Percentiles rank a stretch among this genome's conserved stretches.
Evolutionary conservation across 2,797 vertebrate genomes (phyloP).

Genomic region (Aeoliscus strigatus): DNA sequence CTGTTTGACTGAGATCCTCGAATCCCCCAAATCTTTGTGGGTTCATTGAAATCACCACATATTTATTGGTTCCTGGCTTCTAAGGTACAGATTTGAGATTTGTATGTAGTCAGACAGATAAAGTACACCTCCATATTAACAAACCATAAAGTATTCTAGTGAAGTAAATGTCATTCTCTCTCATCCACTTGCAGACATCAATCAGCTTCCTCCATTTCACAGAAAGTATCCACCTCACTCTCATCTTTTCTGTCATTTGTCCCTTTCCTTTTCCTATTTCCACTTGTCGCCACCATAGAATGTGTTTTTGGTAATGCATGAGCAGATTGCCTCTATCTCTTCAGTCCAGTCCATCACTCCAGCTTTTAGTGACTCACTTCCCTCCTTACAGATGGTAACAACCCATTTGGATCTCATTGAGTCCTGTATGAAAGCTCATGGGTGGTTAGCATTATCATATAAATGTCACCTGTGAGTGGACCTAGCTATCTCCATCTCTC

Average conservation of each 20-base stretch:
- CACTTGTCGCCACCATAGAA: conserved; percentile 15
- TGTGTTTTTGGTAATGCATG: conserved; percentile 40
- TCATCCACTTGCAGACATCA: neutral
- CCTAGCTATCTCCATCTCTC: conserved; percentile 38
- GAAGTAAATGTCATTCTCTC: conserved; percentile 3
- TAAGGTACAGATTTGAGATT: neutral
- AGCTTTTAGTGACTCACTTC: conserved; percentile 39
- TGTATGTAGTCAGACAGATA: too few relatives aligned
- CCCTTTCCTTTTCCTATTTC: neutral
- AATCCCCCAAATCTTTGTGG: too few relatives aligned
- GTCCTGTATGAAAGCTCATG: conserved; percentile 57
- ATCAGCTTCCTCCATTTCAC: conserved; percentile 8
- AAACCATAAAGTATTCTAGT: neutral
- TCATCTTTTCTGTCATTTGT: conserved; percentile 6
- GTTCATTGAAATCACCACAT: too few relatives aligned
- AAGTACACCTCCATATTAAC: too few relatives aligned
- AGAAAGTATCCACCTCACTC: conserved; percentile 2
- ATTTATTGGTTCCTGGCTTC: too few relatives aligned
- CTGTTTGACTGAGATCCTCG: too few relatives aligned
- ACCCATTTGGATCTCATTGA: conserved; percentile 64
- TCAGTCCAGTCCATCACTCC: conserved; percentile 37
- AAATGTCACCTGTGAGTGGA: conserved; percentile 66
- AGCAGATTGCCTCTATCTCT: conserved; percentile 50
- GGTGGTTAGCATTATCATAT: conserved; percentile 69
- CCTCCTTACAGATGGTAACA: conserved; percentile 54